phyloP scores from a whole-genome alignment of 2,888 invertebrate genomes.

The Amblyjoppa fuscipennis region DNA sequence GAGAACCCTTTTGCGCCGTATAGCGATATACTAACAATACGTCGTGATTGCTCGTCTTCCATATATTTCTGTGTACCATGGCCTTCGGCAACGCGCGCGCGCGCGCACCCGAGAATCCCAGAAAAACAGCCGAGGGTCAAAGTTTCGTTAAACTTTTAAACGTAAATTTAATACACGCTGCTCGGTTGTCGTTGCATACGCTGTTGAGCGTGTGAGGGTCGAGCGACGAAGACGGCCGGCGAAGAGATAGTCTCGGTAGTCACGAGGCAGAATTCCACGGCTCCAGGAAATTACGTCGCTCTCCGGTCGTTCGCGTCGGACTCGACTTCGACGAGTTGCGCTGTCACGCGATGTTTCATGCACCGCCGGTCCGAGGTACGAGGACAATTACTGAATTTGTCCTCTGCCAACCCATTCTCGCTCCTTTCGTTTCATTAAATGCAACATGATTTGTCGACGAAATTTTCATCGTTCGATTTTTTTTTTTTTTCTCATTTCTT shows the following conservation, averaged over 20 bases:
- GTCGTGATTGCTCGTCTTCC: constrained; percentile 44
- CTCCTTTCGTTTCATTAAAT: neutral
- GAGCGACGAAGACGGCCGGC: neutral
- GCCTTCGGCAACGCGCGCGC: constrained; percentile 11
- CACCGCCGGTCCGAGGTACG: constrained; percentile 30
- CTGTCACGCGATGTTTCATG: constrained; percentile 61
- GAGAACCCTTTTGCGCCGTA: constrained; percentile 44
- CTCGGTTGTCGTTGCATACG: neutral
- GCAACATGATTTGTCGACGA: neutral
- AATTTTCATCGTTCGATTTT: neutral
- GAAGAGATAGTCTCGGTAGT: constrained; percentile 21
- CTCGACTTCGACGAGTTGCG: constrained; percentile 39
- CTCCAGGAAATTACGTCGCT: constrained; percentile 59
- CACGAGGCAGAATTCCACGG: constrained; percentile 55
- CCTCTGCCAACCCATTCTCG: neutral
- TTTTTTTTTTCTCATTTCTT: neutral
- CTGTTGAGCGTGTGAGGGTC: neutral
- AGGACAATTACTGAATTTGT: constrained; percentile 41
- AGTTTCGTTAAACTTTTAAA: constrained; percentile 23
- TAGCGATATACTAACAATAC: constrained; percentile 22
- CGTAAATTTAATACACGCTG: constrained; percentile 13
- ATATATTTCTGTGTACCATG: constrained; percentile 6
- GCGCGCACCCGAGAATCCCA: constrained; percentile 9
- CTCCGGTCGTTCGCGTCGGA: constrained; percentile 47
- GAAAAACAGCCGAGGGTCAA: constrained; percentile 11